Evolutionary conservation across 2,797 vertebrate species (phyloP), one percentile per base, ranked within the genome.

Genomic region (Oceanodroma leucorhoa): DNA sequence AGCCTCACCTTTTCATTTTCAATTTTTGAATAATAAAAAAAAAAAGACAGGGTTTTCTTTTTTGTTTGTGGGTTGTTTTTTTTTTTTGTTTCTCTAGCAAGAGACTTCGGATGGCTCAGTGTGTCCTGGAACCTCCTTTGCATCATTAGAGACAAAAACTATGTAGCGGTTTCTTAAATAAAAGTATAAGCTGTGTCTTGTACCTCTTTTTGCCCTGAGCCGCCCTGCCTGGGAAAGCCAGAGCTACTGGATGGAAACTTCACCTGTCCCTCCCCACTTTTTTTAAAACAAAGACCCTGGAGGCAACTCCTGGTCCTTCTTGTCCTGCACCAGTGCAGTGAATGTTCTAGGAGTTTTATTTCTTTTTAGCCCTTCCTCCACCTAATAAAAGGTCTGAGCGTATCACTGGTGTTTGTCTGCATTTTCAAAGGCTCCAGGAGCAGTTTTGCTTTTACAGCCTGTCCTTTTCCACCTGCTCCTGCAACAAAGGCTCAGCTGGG

Each of bases 371-470:
- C 98, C 97, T 97, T 97, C 97, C 97, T 98, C 98, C 98, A 98
- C 96, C 82, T 98, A 99, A 99, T 99, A 99, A 60, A 99, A 99
- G 95, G 98, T 98, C 97, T 98, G 97, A 99, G 97, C 98, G 57
- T 97, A 98, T 97, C 55, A 15, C 29, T 17, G 27, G 73, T 80
- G 54, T 97, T 84, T 85, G 89, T 97, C 77, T 95, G 86, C 26
- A 10, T 94, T 94, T 79, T 83, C 73, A 54, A 72, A 65, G 61
- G 22, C 61, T 24, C 54, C 60, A 38, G 51, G 34, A 62, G 46
- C 34, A 45, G 26, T 26, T 88, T n/a, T 80, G 26, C 50, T 50
- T 30, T 27, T 8, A 15, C 12, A 19, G 38, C 69, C 46, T 20
- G 8, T 69, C 16, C 43, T 8, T 29, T 64, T 17, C 22, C 10